phyloP scores from a whole-genome alignment of 2,113 vertebrate species.

The Ciconia maguari region DNA sequence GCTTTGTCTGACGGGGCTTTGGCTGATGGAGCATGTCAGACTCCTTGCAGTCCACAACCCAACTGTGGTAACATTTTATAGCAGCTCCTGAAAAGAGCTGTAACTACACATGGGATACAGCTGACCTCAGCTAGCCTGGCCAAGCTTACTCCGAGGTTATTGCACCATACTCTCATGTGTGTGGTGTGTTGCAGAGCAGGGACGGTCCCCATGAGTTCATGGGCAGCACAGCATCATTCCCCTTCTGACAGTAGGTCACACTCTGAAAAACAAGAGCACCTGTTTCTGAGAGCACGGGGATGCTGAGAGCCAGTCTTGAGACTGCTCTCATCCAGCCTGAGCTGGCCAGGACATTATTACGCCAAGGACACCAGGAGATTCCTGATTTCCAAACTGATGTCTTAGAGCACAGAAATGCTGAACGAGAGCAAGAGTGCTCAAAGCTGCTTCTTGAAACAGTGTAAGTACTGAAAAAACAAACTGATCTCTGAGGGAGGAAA shows the following conservation, averaged over 20 bases:
- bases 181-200: background rate
- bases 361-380: background rate
- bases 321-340: background rate
- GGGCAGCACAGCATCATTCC: background rate
- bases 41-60: background rate
- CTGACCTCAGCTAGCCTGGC: background rate
- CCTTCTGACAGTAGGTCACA: background rate
- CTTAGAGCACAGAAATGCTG: background rate
- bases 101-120: too few relatives aligned
- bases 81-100: background rate
- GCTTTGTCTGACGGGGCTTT: background rate
- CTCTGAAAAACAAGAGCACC: background rate
- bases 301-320: background rate
- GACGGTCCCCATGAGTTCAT: background rate
- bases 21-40: background rate
- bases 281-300: background rate
- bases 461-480: background rate
- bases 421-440: background rate
- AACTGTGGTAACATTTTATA: background rate
- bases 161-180: rapidly evolving
- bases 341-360: background rate
- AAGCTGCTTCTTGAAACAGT: background rate
- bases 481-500: background rate
- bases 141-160: background rate
- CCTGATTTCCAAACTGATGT: background rate